phyloP scores from a whole-genome alignment of 2,888 invertebrate genomes.

The Plutella xylostella region DNA sequence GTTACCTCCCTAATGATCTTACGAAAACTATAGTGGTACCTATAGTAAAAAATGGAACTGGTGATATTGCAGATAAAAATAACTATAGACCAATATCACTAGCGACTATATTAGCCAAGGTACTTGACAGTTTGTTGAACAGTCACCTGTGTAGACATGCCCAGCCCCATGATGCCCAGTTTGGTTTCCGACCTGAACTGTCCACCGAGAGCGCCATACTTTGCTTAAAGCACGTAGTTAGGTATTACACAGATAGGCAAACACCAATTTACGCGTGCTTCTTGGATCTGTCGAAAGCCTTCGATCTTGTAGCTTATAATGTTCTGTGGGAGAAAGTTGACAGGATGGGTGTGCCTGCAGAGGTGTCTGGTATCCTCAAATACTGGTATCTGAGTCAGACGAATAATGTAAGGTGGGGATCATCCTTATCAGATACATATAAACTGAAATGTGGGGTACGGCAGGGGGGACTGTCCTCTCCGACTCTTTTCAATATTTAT shows the following conservation, averaged over 20 bases:
- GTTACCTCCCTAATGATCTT: neutral
- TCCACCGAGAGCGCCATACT: neutral
- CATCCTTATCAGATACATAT: constrained; percentile 1
- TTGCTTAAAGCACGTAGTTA: neutral
- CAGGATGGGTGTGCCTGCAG: constrained; percentile 4
- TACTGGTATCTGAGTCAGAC: constrained; percentile 18
- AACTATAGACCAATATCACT: constrained; percentile 2
- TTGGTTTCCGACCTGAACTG: neutral
- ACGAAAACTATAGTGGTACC: constrained; percentile 1
- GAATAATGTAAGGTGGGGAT: constrained; percentile 17
- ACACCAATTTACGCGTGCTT: too few species aligned
- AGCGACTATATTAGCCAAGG: constrained; percentile 7
- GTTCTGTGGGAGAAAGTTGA: constrained; percentile 14
- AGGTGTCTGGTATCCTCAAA: constrained; percentile 9
- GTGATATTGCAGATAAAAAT: neutral
- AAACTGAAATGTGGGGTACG: constrained; percentile 10
- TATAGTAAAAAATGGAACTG: constrained; percentile 1
- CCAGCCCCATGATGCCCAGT: neutral
- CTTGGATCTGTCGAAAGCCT: neutral
- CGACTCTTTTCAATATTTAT: constrained; percentile 7
- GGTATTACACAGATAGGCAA: too few species aligned
- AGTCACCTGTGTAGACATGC: neutral
- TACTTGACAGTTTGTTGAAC: constrained; percentile 14
- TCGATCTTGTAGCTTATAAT: neutral
- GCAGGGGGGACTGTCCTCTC: too few species aligned